These are phyloP conservation scores for Hylaeus volcanicus DNA, from an alignment of 1,140 invertebrate genomes.

Conservation along the genomic window DNA sequence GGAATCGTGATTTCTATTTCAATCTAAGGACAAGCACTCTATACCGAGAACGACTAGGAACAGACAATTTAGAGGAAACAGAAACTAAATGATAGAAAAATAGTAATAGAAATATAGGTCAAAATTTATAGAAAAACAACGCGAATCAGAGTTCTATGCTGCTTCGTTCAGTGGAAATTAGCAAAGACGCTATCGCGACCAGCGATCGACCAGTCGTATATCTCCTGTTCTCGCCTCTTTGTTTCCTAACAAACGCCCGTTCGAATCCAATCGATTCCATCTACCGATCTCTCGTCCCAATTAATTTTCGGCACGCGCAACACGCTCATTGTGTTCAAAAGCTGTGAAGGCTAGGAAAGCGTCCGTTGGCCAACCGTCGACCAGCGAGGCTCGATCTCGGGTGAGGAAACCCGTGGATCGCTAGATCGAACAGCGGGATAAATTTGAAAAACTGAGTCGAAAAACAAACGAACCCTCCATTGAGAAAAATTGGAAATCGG, in stretches of 20 bases:
- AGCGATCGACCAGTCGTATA: neutral
- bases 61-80: too few species aligned
- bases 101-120: too few species aligned
- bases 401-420: conserved; percentile 6
- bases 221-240: neutral
- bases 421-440: neutral
- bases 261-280: neutral
- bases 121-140: too few species aligned
- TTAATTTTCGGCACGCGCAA: conserved; percentile 28
- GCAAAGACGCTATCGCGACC: neutral
- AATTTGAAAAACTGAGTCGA: too few species aligned
- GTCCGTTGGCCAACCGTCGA: neutral
- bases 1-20: too few species aligned
- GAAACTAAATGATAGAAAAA: too few species aligned
- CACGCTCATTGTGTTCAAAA: conserved; percentile 33
- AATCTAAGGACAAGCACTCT: too few species aligned
- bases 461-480: too few species aligned
- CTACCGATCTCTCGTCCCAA: conserved; percentile 4
- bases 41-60: too few species aligned
- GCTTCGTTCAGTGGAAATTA: neutral
- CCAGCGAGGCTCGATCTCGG: neutral
- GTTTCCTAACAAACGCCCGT: neutral
- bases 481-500: too few species aligned
- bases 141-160: too few species aligned
- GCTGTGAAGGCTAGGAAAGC: conserved; percentile 21